Evolutionary conservation across 2,888 invertebrate genomes (phyloP).

Genomic region (Caenorhabditis becei): DNA sequence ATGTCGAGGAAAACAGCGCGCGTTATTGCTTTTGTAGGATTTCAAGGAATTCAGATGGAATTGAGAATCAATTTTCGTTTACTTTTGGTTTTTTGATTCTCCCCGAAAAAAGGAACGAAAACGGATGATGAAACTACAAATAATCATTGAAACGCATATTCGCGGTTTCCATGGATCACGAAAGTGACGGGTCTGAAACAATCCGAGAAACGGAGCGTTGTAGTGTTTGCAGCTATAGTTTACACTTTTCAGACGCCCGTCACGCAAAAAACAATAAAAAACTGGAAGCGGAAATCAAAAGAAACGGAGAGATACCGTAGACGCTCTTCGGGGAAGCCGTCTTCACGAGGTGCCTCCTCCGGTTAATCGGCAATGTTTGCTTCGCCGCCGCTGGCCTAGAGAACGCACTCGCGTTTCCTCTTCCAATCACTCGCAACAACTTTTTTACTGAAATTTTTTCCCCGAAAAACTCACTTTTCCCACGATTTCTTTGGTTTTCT

Average conservation of each 20-base stretch:
- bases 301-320: slow-evolving; percentile 21
- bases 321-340: slow-evolving; percentile 28
- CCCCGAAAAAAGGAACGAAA: background rate
- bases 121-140: slow-evolving; percentile 6
- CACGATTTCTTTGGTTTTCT: background rate
- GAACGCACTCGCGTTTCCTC: slow-evolving; percentile 5
- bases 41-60: too few relatives aligned
- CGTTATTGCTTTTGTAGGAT: too few relatives aligned
- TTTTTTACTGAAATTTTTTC: background rate
- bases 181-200: background rate
- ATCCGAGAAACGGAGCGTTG: too few relatives aligned
- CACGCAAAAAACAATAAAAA: background rate
- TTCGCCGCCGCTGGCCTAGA: background rate
- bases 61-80: background rate
- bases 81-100: slow-evolving; percentile 1
- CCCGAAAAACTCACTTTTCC: background rate
- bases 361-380: background rate
- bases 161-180: background rate
- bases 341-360: slow-evolving; percentile 19
- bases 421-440: background rate
- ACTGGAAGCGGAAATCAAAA: background rate
- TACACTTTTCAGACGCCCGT: background rate
- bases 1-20: too few relatives aligned
- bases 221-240: too few relatives aligned
- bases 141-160: background rate